Base-by-base conservation (phyloP, 2,797 vertebrate species). In the Xiphophorus birchmanni region DNA sequence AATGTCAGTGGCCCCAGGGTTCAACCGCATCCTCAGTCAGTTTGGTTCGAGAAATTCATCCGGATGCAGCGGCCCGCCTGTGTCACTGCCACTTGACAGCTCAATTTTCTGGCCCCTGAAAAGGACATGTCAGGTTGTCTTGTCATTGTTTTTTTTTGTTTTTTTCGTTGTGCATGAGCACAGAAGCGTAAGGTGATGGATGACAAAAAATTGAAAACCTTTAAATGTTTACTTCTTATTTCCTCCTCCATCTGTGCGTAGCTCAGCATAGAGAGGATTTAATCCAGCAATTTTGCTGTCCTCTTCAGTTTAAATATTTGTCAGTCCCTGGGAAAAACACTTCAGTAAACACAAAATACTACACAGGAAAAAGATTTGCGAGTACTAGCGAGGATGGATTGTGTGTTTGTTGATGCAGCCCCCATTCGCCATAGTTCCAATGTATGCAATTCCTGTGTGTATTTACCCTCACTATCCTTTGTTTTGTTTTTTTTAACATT, bases 1-100 rank as follows among this genome's bases (percentile, higher is more conserved):
- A 94, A 94, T 93, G 92, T 90, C 93, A 94, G 18, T 35, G 73
- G 82, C 92, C 88, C 82, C 81, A 0, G 90, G 93, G 89, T 94
- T 91, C 89, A 87, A 86, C 80, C 82, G 86, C 82, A 87, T 90
- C 84, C 83, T 73, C 84, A 91, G 82, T 78, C 80, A 86, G 85
- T 87, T 88, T 87, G 82, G 80, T 80, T 75, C 74, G 63, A 82
- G 82, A 86, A 90, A 90, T 90, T 84, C 82, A 85, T 85, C 84
- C 58, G 11, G 86, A 92, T 94, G 86, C 89, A 88, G 78, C 50
- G 80, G 84, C 80, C 90, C 32, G 71, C 78, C 73, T 60, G 3
- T 80, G 88, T 86, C 76, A 75, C 82, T 44, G 85, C 86, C 88
- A 92, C 83, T 90, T 88, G 91, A 92, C 89, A 87, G 89, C 87